A percentile compares a stretch with the other conserved stretches of the same genome.
These are phyloP conservation scores for Drosophila subobscura DNA, from an alignment of 1,140 invertebrate species.

Conservation along the genomic window DNA sequence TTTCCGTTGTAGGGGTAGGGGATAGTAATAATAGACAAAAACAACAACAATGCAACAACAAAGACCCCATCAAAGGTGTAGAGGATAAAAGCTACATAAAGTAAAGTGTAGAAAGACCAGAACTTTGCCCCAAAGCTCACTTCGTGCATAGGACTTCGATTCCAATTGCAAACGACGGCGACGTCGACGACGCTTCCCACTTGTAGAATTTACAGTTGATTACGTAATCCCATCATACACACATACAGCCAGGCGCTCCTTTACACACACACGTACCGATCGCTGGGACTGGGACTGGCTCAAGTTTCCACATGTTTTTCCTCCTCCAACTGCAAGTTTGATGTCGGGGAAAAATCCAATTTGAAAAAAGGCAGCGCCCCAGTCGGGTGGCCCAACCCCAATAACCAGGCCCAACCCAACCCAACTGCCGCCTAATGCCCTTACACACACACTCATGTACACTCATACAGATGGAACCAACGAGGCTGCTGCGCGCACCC, in stretches of 20 bases:
- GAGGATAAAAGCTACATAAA: constrained; percentile 9
- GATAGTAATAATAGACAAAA: constrained; percentile 59
- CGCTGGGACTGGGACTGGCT: constrained; percentile 47
- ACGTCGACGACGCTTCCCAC: constrained; percentile 33
- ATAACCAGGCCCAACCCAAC: constrained; percentile 55
- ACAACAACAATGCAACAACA: constrained; percentile 22
- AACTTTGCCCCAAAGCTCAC: constrained; percentile 42
- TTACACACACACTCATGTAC: constrained; percentile 37
- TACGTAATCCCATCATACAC: constrained; percentile 64
- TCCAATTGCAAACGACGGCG: constrained; percentile 51
- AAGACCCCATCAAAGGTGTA: too few species aligned
- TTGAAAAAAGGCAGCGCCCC: constrained; percentile 46
- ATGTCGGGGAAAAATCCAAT: constrained; percentile 41
- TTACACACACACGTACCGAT: constrained; percentile 25
- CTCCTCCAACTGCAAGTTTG: constrained; percentile 31
- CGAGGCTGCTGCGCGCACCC: constrained; percentile 67
- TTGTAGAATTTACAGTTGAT: constrained; percentile 79
- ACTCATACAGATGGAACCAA: constrained; percentile 20
- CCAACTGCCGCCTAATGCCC: constrained; percentile 72
- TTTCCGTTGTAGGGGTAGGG: constrained; percentile 68
- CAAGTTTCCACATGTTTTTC: constrained; percentile 79
- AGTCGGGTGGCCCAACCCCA: constrained; percentile 59
- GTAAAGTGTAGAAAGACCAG: constrained; percentile 34
- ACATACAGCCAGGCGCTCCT: constrained; percentile 62
- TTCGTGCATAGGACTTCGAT: constrained; percentile 63